Evolutionary conservation across 92 coral and sea anemone genomes (phyloP), one percentile per base, ranked within the genome.

Genomic region (Paramuricea clavata): DNA sequence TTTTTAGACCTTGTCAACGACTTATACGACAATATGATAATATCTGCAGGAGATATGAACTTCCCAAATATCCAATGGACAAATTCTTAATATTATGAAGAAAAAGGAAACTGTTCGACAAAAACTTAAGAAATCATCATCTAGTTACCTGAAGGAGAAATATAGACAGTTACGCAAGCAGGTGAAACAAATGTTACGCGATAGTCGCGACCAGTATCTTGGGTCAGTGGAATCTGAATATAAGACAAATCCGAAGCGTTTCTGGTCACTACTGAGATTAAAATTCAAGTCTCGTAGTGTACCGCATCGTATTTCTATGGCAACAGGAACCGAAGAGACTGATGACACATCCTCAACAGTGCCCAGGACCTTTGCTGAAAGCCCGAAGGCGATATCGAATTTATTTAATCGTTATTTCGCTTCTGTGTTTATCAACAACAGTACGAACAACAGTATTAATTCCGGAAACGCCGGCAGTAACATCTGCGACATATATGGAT

Each of bases 251-350:
- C 93, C 93, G 11, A 83, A 82, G 80, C 88, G 91, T 23, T 83
- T 90, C 69, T 86, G 93, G 91, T 87, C 93, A 54, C 56, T 90
- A 44, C 47, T 89, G 78, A 91, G 88, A 65, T 72, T 17, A 34
- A 91, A 83, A 44, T 87, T 89, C n/a, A 83, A 78, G 79, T 88
- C 92, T 16, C 80, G 76, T 77, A 60, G 17, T 56, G 56, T 91
- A 26, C 87, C 94, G 12, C 75, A 79, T 17, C 84, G 54, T 25
- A 70, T 83, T 50, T 36, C 85, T 78, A 85, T 83, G 93, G 79
- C 79, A 81, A 43, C 74, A 22, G 86, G 61, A 52, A n/a, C n/a
- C n/a, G n/a, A n/a, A n/a, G n/a, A n/a, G n/a, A n/a, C n/a, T n/a
- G n/a, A n/a, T n/a, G n/a, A n/a, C n/a, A 41, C 85, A 49, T 39